Evolutionary conservation across 1,140 invertebrate species (phyloP).

Genomic region (Chrysomallon squamiferum): DNA sequence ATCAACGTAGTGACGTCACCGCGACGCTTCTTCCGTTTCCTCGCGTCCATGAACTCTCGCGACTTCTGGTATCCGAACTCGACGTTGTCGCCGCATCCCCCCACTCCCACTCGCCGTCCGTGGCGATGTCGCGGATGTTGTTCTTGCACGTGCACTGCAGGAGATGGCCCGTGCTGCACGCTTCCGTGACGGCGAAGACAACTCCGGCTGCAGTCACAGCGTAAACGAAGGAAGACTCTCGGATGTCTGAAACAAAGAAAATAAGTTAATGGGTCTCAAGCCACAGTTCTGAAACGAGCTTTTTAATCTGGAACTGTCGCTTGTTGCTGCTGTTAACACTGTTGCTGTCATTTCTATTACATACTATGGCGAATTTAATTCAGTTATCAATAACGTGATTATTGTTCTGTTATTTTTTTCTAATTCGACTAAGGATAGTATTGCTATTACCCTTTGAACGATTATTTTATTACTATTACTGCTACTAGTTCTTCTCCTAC

Average conservation of each 20-base stretch:
- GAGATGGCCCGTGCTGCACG: conserved; percentile 70
- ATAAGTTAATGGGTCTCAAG: background rate
- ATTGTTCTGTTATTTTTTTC: too few species aligned
- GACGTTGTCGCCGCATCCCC: conserved; percentile 94
- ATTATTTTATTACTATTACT: too few species aligned
- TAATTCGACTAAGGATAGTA: too few species aligned
- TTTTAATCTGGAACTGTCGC: too few species aligned
- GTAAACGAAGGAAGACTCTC: conserved; percentile 90
- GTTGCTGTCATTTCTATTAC: too few species aligned
- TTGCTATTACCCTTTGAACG: too few species aligned
- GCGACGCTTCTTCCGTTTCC: conserved; percentile 71
- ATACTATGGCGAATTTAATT: too few species aligned
- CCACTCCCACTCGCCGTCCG: conserved; percentile 92
- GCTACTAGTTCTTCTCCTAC: too few species aligned
- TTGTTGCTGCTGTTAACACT: too few species aligned
- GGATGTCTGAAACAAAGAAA: conserved; percentile 72
- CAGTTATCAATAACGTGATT: too few species aligned
- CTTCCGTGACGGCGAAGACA: conserved; percentile 82
- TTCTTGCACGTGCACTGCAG: conserved; percentile 59
- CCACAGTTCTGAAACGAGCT: too few species aligned
- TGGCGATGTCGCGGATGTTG: conserved; percentile 51
- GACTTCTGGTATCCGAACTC: conserved; percentile 95
- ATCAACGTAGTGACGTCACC: conserved; percentile 56
- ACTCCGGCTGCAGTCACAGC: conserved; percentile 88
- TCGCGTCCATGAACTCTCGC: conserved; percentile 88